Conservation (phyloP, 2,888 invertebrate genomes). For the Laspeyria flexula region DNA sequence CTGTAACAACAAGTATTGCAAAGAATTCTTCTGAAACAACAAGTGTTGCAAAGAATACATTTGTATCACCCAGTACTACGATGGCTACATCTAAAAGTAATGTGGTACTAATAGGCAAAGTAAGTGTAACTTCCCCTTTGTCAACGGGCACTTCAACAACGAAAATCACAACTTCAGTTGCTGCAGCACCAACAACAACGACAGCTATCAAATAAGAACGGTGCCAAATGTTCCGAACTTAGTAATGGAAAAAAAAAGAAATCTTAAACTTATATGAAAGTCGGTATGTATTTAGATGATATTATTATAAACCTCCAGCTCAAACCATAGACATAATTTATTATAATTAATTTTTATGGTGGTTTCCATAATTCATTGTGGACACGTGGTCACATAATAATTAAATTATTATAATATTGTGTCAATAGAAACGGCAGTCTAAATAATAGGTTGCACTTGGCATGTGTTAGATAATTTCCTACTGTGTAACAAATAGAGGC, state of each 20-base stretch:
- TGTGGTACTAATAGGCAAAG: slow-evolving; percentile 8
- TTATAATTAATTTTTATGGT: slow-evolving; percentile 35
- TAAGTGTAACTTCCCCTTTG: background rate
- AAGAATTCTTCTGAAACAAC: background rate
- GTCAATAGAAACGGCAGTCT: slow-evolving; percentile 30
- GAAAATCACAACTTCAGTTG: slow-evolving; percentile 2
- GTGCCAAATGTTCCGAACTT: slow-evolving; percentile 46
- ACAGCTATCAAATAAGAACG: slow-evolving; percentile 35
- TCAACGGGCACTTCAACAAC: slow-evolving; percentile 14
- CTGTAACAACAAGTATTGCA: background rate
- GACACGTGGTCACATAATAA: background rate
- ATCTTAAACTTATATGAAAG: slow-evolving; percentile 50
- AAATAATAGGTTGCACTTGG: slow-evolving; percentile 29
- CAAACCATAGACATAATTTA: slow-evolving; percentile 59
- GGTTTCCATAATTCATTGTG: slow-evolving; percentile 8
- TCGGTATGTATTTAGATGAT: slow-evolving; percentile 47
- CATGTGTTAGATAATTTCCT: slow-evolving; percentile 24
- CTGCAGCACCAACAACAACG: slow-evolving; percentile 17
- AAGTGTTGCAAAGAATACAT: background rate
- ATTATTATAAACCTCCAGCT: slow-evolving; percentile 58
- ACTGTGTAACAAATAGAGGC: slow-evolving; percentile 24
- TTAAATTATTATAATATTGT: slow-evolving; percentile 17
- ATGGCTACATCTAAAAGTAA: slow-evolving; percentile 8
- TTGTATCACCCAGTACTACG: background rate
- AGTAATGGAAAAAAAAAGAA: slow-evolving; percentile 50